A percentile compares a stretch with the other conserved stretches of the same genome.
These are phyloP conservation scores for Emydocephalus ijimae DNA, from an alignment of 2,113 vertebrate genomes.

Conservation along the genomic window DNA sequence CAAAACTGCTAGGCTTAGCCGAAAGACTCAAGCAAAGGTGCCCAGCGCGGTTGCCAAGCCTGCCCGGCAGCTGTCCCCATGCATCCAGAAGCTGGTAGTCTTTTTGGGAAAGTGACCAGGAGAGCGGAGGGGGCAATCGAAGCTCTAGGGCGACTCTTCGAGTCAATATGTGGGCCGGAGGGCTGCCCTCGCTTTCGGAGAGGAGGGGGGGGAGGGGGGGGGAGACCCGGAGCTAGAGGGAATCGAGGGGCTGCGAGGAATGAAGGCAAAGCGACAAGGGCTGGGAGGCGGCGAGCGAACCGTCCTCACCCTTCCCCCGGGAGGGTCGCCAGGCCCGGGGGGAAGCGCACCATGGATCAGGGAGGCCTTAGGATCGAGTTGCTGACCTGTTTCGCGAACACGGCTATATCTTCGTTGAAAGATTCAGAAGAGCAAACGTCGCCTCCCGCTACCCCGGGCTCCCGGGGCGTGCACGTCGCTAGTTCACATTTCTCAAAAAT, in stretches of 20 bases:
- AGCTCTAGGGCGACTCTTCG: background rate
- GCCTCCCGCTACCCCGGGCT: slow-evolving; percentile 98
- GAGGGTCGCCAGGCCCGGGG: background rate
- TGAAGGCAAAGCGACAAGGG: background rate
- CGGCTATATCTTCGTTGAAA: slow-evolving; percentile 99
- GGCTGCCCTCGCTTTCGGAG: background rate
- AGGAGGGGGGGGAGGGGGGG: background rate
- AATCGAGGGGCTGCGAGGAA: background rate
- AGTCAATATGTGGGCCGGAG: background rate
- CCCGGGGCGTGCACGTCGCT: slow-evolving; percentile 98
- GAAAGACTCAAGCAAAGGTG: slow-evolving; percentile 57
- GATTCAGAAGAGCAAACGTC: slow-evolving; percentile 99
- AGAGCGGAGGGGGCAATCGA: background rate
- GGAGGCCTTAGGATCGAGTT: background rate
- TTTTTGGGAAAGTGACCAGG: background rate
- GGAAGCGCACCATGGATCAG: background rate
- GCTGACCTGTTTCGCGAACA: slow-evolving; percentile 99
- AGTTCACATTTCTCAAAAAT: slow-evolving; percentile 99
- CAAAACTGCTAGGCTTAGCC: slow-evolving; percentile 43
- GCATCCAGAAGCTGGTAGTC: background rate
- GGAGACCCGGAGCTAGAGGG: background rate
- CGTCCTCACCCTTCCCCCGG: background rate
- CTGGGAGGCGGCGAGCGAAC: background rate
- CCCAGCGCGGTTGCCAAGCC: slow-evolving; percentile 48
- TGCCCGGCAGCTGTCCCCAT: slow-evolving; percentile 13